Conservation (phyloP, 2,888 invertebrate genomes). For the Luperina testacea region DNA sequence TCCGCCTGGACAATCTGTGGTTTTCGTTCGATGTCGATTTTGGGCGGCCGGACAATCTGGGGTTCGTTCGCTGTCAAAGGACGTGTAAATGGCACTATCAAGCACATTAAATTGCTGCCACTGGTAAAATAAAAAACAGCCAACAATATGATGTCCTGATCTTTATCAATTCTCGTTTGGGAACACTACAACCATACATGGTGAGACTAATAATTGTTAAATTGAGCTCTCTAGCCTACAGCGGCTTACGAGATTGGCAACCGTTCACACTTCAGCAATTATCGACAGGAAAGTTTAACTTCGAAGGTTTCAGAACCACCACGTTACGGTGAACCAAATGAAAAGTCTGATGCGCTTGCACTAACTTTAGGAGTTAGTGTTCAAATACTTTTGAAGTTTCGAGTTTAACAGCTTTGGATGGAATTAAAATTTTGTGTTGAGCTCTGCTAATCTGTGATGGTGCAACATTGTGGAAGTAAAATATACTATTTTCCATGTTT, state of each 20-base stretch:
- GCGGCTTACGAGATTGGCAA: constrained; percentile 74
- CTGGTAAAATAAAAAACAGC: background rate
- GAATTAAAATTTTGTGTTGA: constrained; percentile 30
- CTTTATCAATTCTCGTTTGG: constrained; percentile 7
- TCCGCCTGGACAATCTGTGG: too few species aligned
- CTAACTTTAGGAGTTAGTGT: constrained; percentile 73
- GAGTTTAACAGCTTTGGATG: constrained; percentile 51
- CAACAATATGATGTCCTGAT: background rate
- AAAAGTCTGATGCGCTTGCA: constrained; percentile 71
- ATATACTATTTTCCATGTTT: background rate
- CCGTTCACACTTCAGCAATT: constrained; percentile 85
- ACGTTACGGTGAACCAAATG: constrained; percentile 73
- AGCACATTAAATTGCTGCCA: background rate
- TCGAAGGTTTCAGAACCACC: constrained; percentile 77
- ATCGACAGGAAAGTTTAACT: constrained; percentile 83
- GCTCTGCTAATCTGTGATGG: background rate
- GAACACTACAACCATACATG: constrained; percentile 14
- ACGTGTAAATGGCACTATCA: background rate
- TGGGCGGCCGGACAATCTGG: too few species aligned
- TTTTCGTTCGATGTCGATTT: too few species aligned
- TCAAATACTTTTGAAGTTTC: constrained; percentile 70
- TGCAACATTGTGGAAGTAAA: too few species aligned
- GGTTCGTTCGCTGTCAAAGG: too few species aligned
- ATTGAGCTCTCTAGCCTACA: constrained; percentile 73
- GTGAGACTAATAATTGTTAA: constrained; percentile 76